Conservation (phyloP, 2,888 invertebrate species). For the Xanthia togata region DNA sequence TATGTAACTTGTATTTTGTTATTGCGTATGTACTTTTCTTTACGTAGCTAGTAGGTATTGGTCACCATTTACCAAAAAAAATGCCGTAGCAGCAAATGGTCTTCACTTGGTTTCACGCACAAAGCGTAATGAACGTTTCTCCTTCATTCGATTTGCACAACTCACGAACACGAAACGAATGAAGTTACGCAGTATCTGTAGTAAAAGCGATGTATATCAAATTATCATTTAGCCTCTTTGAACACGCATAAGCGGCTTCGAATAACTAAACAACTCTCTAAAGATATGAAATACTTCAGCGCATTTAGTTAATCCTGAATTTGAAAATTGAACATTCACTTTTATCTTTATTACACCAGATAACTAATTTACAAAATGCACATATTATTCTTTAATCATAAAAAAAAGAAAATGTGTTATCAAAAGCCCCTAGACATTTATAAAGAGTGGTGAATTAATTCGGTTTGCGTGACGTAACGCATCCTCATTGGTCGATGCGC, state of each 20-base stretch:
- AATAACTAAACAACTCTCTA: neutral
- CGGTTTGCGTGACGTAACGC: slow-evolving; percentile 69
- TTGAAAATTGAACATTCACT: slow-evolving; percentile 12
- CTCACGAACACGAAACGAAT: neutral
- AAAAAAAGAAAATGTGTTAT: slow-evolving; percentile 58
- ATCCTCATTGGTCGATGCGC: slow-evolving; percentile 80
- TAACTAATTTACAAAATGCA: slow-evolving; percentile 50
- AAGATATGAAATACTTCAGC: slow-evolving; percentile 9
- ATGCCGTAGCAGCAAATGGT: neutral
- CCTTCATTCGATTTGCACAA: neutral
- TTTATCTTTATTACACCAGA: slow-evolving; percentile 44
- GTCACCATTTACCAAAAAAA: neutral
- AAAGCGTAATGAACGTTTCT: neutral
- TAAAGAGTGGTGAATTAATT: slow-evolving; percentile 78
- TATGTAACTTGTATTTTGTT: slow-evolving; percentile 47
- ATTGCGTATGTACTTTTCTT: slow-evolving; percentile 38
- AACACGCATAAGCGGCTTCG: neutral
- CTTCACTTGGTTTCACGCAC: neutral
- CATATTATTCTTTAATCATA: slow-evolving; percentile 47
- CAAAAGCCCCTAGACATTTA: slow-evolving; percentile 61
- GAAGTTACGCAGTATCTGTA: neutral
- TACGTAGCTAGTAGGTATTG: neutral
- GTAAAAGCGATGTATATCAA: neutral
- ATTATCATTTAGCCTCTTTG: neutral
- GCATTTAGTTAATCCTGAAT: slow-evolving; percentile 9